phyloP scores from a whole-genome alignment of 2,888 invertebrate species.

The Anarsia innoxiella region DNA sequence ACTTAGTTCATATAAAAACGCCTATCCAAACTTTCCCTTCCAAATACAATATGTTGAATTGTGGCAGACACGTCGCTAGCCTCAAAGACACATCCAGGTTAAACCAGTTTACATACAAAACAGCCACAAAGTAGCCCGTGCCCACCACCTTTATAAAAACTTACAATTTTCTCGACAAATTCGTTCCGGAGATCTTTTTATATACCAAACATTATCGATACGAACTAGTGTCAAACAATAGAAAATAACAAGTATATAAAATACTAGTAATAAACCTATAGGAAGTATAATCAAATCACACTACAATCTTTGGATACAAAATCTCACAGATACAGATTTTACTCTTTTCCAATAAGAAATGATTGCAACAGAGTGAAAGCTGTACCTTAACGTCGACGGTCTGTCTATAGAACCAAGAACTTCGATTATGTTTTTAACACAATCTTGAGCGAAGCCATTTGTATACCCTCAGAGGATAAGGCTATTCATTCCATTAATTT shows the following conservation, averaged over 20 bases:
- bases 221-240: conserved; percentile 55
- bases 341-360: too few species aligned
- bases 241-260: conserved; percentile 62
- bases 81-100: too few species aligned
- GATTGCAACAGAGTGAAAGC: too few species aligned
- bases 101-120: background rate
- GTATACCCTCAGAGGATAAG: too few species aligned
- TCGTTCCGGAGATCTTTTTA: conserved; percentile 55
- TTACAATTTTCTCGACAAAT: conserved; percentile 22
- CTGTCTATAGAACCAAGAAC: too few species aligned
- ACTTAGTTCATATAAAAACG: too few species aligned
- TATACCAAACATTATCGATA: conserved; percentile 44
- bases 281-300: conserved; percentile 65
- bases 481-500: too few species aligned
- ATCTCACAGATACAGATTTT: conserved; percentile 47
- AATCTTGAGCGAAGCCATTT: too few species aligned
- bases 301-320: conserved; percentile 73
- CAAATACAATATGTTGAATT: background rate
- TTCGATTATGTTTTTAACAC: too few species aligned
- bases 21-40: background rate
- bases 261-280: conserved; percentile 69
- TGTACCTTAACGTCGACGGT: too few species aligned
- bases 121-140: background rate
- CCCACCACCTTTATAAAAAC: background rate
- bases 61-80: conserved; percentile 6